Conservation (phyloP, 2,888 invertebrate species). For the Volucella inanis region DNA sequence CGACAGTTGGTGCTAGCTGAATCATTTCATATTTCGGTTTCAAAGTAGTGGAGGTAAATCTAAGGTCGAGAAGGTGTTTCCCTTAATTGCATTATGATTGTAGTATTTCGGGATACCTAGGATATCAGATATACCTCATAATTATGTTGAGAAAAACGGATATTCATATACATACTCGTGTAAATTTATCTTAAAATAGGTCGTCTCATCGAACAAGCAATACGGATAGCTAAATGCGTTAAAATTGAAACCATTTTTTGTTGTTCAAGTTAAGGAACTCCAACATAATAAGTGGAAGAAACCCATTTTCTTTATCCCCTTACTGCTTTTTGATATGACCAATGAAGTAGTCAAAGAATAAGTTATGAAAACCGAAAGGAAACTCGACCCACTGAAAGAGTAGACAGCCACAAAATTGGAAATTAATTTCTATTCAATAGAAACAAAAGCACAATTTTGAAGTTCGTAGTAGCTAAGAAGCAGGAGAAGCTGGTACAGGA, state of each 20-base stretch:
- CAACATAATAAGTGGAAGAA: too few species aligned
- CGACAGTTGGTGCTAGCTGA: constrained; percentile 12
- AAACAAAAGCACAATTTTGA: constrained; percentile 14
- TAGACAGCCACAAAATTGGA: constrained; percentile 42
- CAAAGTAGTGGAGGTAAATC: background rate
- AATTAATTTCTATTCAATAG: constrained; percentile 45
- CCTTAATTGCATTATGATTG: constrained; percentile 50
- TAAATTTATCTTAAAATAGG: too few species aligned
- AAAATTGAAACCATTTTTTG: too few species aligned
- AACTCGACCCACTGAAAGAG: constrained; percentile 42
- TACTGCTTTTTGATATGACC: constrained; percentile 11
- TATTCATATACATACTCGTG: too few species aligned
- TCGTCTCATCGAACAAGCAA: too few species aligned
- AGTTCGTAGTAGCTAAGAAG: background rate
- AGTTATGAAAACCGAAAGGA: constrained; percentile 5
- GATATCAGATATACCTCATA: background rate
- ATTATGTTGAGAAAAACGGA: background rate
- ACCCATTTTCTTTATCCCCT: too few species aligned
- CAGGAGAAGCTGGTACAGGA: background rate
- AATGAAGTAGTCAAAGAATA: constrained; percentile 31
- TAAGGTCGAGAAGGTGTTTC: background rate
- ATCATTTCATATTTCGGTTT: background rate
- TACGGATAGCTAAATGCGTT: too few species aligned
- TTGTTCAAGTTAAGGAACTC: too few species aligned
- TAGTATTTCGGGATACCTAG: constrained; percentile 3